Percentiles rank a stretch among this genome's conserved stretches.
These are phyloP conservation scores for Phalloptychus januarius DNA, from an alignment of 2,797 vertebrate genomes.

Conservation along the genomic window DNA sequence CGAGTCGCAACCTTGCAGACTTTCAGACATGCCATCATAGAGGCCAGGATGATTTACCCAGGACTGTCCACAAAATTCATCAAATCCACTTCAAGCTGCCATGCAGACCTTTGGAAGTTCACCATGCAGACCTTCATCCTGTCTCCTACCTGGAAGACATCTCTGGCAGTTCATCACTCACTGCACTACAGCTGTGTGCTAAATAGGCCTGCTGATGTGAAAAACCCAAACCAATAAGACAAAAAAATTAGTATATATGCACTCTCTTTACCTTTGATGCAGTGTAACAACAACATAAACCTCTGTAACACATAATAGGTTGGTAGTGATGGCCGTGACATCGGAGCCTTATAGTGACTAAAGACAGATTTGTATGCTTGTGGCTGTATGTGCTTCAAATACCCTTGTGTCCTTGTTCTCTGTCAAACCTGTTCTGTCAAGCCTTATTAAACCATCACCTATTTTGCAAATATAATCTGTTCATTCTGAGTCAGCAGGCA, in stretches of 20 bases:
- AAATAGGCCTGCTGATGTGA: conserved; percentile 64
- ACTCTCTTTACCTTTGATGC: conserved; percentile 9
- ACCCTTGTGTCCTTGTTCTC: conserved; percentile 27
- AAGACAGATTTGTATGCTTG: conserved; percentile 13
- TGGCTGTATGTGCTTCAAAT: conserved; percentile 9
- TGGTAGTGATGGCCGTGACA: not conserved
- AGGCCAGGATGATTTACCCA: conserved; percentile 32
- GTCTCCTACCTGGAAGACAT: conserved; percentile 64
- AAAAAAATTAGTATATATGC: conserved; percentile 34
- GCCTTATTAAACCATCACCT: conserved; percentile 32
- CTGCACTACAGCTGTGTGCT: conserved; percentile 67
- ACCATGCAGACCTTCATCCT: conserved; percentile 66
- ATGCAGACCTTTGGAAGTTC: conserved; percentile 59
- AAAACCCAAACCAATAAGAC: conserved; percentile 59
- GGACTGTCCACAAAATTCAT: conserved; percentile 31
- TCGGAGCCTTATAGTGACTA: conserved; percentile 9
- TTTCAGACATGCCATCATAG: conserved; percentile 54
- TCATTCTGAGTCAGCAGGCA: conserved; percentile 54
- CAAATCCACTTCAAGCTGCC: conserved; percentile 45
- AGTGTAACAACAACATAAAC: conserved; percentile 17
- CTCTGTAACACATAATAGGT: conserved; percentile 10
- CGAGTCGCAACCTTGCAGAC: conserved; percentile 42
- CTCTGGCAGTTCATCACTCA: conserved; percentile 62
- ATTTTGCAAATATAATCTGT: conserved; percentile 34
- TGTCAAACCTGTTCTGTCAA: conserved; percentile 18